A percentile compares a stretch with the other conserved stretches of the same genome.
These are phyloP conservation scores for Acinonyx jubatus DNA, from an alignment of 2,113 vertebrate species.

Conservation along the genomic window DNA sequence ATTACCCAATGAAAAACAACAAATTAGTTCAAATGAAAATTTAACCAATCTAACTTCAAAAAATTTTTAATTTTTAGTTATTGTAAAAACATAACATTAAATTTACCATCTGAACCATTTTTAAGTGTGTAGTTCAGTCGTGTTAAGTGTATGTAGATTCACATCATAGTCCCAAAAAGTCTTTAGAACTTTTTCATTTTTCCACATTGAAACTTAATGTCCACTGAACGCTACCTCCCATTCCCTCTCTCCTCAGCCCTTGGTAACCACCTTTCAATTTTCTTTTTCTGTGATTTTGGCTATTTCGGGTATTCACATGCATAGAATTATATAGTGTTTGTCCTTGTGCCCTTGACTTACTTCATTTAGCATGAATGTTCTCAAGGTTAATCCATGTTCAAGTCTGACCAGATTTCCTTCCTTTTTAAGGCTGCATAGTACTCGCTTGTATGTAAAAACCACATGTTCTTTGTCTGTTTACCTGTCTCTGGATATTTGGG, in stretches of 20 bases:
- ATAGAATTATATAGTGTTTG: background rate
- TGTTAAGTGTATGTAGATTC: background rate
- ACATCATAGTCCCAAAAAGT: background rate
- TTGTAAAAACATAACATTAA: background rate
- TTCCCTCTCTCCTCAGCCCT: background rate
- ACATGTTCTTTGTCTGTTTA: background rate
- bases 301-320: background rate
- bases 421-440: background rate
- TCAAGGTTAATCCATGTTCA: background rate
- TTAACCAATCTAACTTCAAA: background rate
- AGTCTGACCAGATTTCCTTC: background rate
- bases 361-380: background rate
- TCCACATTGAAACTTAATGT: background rate
- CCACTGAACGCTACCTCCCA: background rate
- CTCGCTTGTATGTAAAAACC: background rate
- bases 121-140: background rate
- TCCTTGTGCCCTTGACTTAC: background rate
- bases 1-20: background rate
- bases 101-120: background rate
- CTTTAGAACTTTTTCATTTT: background rate
- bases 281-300: background rate
- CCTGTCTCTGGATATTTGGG: background rate
- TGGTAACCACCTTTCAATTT: background rate
- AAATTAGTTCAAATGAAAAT: background rate
- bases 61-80: background rate